Conservation (phyloP, 2,113 vertebrate species). For the Pitta sordida region DNA sequence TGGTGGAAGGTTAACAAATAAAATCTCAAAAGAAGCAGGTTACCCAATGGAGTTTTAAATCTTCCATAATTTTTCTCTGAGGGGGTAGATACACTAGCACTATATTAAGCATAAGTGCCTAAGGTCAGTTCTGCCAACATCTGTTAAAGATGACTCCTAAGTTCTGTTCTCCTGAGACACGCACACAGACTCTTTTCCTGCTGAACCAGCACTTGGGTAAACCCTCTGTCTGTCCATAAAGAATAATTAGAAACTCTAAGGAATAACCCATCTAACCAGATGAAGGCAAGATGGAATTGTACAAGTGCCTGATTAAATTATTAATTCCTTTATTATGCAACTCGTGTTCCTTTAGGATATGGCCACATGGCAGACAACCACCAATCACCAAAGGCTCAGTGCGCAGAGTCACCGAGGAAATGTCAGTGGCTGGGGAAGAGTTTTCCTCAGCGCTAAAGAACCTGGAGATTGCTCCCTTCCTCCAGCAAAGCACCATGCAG, state of each 20-base stretch:
- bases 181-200: neutral
- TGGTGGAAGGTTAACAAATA: neutral
- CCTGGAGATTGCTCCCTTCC: neutral
- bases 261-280: neutral
- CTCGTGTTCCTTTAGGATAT: neutral
- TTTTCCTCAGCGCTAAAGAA: neutral
- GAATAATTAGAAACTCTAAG: neutral
- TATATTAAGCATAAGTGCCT: neutral
- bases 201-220: neutral
- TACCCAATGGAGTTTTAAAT: neutral
- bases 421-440: neutral
- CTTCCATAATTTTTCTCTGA: neutral
- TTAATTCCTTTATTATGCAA: neutral
- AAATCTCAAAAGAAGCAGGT: neutral
- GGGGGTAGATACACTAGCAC: neutral
- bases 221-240: neutral
- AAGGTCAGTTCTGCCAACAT: neutral
- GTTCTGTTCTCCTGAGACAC: neutral
- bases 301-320: conserved; percentile 11
- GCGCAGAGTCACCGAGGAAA: neutral
- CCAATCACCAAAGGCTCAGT: neutral
- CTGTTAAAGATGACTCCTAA: neutral
- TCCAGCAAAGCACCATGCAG: accelerated
- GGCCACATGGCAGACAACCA: neutral
- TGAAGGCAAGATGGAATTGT: neutral